Conservation (phyloP, 2,797 vertebrate genomes). For the Peromyscus nudipes region DNA sequence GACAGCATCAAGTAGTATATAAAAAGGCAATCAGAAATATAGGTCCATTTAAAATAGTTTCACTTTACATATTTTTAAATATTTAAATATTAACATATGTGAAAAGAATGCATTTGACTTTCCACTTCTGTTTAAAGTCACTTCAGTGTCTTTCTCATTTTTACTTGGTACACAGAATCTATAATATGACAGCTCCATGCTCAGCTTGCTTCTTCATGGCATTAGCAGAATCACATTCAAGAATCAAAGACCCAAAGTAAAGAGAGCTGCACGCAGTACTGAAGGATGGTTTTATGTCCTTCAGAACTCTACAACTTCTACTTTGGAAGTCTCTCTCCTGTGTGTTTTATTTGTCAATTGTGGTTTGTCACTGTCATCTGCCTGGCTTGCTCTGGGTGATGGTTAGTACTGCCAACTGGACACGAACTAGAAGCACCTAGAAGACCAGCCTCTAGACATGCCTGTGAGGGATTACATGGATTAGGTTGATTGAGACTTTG, state of each 20-base stretch:
- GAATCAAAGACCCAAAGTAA: background rate
- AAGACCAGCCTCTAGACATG: background rate
- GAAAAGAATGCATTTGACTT: background rate
- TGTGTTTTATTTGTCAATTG: background rate
- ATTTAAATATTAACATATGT: background rate
- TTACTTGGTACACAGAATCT: background rate
- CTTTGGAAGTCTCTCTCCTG: background rate
- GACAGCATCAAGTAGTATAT: background rate
- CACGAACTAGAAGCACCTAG: background rate
- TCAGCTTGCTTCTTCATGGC: background rate
- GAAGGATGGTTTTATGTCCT: background rate
- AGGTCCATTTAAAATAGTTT: conserved; percentile 6
- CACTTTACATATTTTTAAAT: background rate
- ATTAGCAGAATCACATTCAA: background rate
- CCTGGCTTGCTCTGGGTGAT: background rate
- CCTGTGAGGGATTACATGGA: background rate
- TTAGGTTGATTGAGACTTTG: background rate
- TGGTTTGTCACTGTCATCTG: background rate
- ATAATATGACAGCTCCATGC: too few relatives aligned
- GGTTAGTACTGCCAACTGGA: background rate
- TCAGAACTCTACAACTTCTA: background rate
- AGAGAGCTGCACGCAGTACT: background rate
- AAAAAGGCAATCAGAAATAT: background rate
- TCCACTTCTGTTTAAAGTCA: background rate
- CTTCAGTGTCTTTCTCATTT: background rate